Evolutionary conservation across 2,797 vertebrate genomes (phyloP).

Genomic region (Sebastes matsubarae): DNA sequence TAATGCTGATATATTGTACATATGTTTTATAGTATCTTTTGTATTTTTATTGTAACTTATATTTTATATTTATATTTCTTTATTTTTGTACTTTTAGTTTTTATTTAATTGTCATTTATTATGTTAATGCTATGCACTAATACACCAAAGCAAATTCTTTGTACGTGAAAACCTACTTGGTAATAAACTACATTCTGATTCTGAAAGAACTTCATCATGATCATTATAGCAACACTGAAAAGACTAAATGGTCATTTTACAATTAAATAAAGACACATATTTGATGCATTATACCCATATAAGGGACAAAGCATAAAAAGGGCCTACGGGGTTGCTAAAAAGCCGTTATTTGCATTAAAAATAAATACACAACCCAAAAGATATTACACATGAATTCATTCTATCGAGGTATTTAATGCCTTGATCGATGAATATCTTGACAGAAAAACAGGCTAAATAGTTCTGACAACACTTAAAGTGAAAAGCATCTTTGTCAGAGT

Average conservation of each 20-base stretch:
- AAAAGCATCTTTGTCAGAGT: background rate
- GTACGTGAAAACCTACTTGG: no score
- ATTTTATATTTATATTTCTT: fast-evolving
- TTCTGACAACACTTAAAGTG: background rate
- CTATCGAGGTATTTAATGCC: background rate
- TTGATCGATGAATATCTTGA: background rate
- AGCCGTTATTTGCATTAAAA: background rate
- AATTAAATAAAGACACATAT: background rate
- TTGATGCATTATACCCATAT: background rate
- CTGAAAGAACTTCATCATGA: background rate
- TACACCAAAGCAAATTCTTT: no score
- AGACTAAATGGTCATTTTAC: background rate
- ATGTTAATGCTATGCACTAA: fast-evolving
- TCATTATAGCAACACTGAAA: background rate
- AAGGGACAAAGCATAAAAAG: background rate
- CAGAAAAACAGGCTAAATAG: background rate
- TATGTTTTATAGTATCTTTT: no score
- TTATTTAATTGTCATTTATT: no score
- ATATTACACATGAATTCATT: background rate
- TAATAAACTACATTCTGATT: fast-evolving
- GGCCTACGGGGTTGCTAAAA: background rate
- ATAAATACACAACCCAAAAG: background rate
- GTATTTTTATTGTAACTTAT: no score
- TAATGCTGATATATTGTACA: no score
- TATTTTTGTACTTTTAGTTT: no score